Conservation (phyloP, 2,797 vertebrate genomes). For the Enteromius viviparus region DNA sequence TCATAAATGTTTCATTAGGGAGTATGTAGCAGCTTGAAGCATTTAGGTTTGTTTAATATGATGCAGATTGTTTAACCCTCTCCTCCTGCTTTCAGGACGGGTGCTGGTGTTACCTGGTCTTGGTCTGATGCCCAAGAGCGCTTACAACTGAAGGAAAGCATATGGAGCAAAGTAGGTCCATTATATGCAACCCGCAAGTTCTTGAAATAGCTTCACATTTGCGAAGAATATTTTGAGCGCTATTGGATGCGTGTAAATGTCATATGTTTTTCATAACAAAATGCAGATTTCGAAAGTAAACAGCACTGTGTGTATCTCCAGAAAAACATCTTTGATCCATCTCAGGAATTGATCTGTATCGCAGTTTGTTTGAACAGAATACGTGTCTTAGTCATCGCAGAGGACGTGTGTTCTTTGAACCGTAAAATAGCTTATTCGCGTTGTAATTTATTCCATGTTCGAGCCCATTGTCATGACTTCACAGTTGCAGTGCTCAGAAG, state of each 20-base stretch:
- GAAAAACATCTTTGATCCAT: constrained; percentile 24
- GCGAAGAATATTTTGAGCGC: background rate
- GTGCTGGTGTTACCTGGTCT: constrained; percentile 56
- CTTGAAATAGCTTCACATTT: background rate
- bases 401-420: constrained; percentile 11
- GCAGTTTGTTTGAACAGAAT: constrained; percentile 19
- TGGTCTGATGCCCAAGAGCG: constrained; percentile 68
- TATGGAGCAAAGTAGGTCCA: constrained; percentile 64
- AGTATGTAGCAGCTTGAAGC: constrained; percentile 82
- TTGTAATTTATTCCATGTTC: constrained; percentile 11
- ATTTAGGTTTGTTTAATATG: constrained; percentile 81
- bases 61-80: constrained; percentile 70
- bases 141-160: constrained; percentile 72
- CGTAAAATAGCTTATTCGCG: constrained; percentile 9
- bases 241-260: constrained; percentile 3
- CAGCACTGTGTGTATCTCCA: background rate
- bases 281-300: constrained; percentile 19
- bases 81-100: constrained; percentile 74
- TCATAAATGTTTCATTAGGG: constrained; percentile 82
- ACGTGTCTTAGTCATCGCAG: constrained; percentile 15
- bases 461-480: background rate
- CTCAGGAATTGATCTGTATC: constrained; percentile 22
- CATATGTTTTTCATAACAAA: constrained; percentile 36
- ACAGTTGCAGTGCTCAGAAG: background rate
- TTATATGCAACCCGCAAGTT: constrained; percentile 33